Base-by-base conservation (phyloP, 2,888 invertebrate species). In the Chalcis sispes region DNA sequence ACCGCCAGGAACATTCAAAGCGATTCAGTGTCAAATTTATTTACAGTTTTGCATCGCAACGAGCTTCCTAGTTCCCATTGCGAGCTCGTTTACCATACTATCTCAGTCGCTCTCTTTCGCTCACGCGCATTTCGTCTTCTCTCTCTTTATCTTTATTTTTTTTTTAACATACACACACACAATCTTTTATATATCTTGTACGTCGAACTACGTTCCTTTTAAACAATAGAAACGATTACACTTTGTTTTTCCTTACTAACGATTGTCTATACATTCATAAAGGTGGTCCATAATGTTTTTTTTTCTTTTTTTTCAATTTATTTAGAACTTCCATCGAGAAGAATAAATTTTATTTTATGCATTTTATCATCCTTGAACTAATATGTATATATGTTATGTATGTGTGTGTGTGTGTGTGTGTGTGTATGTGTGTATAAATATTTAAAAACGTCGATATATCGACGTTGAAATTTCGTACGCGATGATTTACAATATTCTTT, bases 231-330 rank as follows among this genome's bases (percentile, higher is more conserved):
- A 72, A 67, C 54, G 52, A 59, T 67, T 61, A 72, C 42, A 56
- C 46, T 65, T 64, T 54, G 32, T 52, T 65, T 70, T 59, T 58
- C 50, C 56, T 71, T 76, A 64, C 77, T 72, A 80, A 79, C 81
- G 82, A 83, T 82, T 82, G 83, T 83, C 81, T 82, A 82, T 81
- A 82, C 81, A 81, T 80, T 79, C 73, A 79, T 79, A 76, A 75
- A 79, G 73, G 71, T 81, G 82, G 81, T 81, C 81, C 80, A 73
- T 80, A 78, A 77, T 79, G 72, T 77, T 81, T 46, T 46, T 80
- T 75, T 59, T 59, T 75, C 67, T 7, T 66, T 50, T 66, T 61
- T 23, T n/a, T 58, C n/a, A n/a, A n/a, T n/a, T n/a, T n/a, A n/a
- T n/a, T n/a, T n/a, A n/a, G 15, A 70, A 64, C 69, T 64, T 64